Evolutionary conservation across 2,888 invertebrate species (phyloP).

Genomic region (Gortyna flavago): DNA sequence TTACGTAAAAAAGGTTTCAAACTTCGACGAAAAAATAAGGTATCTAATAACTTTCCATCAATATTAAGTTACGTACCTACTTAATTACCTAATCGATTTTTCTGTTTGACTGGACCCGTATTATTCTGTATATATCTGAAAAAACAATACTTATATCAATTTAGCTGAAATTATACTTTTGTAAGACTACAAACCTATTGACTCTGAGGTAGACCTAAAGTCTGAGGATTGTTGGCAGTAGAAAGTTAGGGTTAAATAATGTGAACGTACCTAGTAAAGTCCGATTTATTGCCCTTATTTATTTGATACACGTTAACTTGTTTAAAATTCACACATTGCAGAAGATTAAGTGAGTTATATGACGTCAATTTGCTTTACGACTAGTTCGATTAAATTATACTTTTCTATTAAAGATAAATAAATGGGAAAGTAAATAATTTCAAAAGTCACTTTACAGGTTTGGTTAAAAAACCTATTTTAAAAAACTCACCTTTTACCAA

Average conservation of each 20-base stretch:
- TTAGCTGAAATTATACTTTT: not conserved
- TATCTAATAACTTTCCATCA: slow-evolving; percentile 14
- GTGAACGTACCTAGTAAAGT: not conserved
- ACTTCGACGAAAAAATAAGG: not conserved
- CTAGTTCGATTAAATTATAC: not conserved
- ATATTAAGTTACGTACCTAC: not conserved
- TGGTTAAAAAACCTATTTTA: not conserved
- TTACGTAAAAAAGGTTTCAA: not conserved
- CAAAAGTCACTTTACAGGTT: not conserved
- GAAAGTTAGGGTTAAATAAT: not conserved
- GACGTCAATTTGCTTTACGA: not conserved
- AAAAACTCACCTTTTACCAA: not conserved
- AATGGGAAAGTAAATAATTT: not conserved
- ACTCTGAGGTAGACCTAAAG: not conserved
- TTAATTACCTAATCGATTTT: not conserved
- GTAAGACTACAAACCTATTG: not conserved
- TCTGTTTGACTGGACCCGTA: not conserved
- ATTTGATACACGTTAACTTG: not conserved
- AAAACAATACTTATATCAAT: not conserved
- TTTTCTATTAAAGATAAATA: not conserved
- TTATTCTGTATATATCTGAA: not conserved
- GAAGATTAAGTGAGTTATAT: not conserved
- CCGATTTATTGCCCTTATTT: slow-evolving; percentile 7
- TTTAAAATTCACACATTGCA: not conserved
- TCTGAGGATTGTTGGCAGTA: not conserved